Percentiles rank a stretch among this genome's conserved stretches.
Evolutionary conservation across 2,888 invertebrate species (phyloP).

Genomic region (Drosophila nr. medialis): DNA sequence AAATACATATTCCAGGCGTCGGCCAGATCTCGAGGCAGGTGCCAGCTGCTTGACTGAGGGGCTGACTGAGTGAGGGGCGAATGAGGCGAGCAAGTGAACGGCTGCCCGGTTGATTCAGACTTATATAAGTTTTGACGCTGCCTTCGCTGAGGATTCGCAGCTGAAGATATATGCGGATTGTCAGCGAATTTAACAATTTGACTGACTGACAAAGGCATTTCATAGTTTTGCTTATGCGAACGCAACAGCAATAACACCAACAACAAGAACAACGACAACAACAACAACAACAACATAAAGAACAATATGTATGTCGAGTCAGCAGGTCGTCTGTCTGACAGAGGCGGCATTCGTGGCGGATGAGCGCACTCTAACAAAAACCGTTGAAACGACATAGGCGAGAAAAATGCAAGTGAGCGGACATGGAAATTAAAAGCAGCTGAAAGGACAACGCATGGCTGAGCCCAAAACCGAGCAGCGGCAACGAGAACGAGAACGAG

Average conservation of each 20-base stretch:
- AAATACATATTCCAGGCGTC: slow-evolving; percentile 62
- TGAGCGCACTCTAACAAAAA: slow-evolving; percentile 66
- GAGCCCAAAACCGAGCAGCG: slow-evolving; percentile 21
- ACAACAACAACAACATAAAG: slow-evolving; percentile 27
- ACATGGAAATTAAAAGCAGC: slow-evolving; percentile 61
- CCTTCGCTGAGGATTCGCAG: slow-evolving; percentile 29
- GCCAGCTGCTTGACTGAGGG: slow-evolving; percentile 55
- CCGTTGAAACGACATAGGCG: slow-evolving; percentile 57
- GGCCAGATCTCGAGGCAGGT: slow-evolving; percentile 65
- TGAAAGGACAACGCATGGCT: slow-evolving; percentile 62
- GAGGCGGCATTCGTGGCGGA: slow-evolving; percentile 46
- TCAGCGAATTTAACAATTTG: slow-evolving; percentile 74
- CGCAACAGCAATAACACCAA: slow-evolving; percentile 39
- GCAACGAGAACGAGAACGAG: not conserved
- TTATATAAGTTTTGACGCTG: slow-evolving; percentile 52
- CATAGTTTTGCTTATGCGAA: slow-evolving; percentile 75
- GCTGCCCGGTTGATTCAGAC: slow-evolving; percentile 45
- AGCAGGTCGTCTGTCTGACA: slow-evolving; percentile 9
- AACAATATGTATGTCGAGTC: slow-evolving; percentile 23
- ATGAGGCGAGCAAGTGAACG: slow-evolving; percentile 8
- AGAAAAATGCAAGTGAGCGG: slow-evolving; percentile 64
- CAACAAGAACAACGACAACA: slow-evolving; percentile 30
- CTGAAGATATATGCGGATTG: slow-evolving; percentile 73
- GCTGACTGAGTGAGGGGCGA: slow-evolving; percentile 8
- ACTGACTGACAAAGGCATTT: slow-evolving; percentile 77